Base-by-base conservation (phyloP, 1,140 invertebrate species). In the Hyles vespertilio region DNA sequence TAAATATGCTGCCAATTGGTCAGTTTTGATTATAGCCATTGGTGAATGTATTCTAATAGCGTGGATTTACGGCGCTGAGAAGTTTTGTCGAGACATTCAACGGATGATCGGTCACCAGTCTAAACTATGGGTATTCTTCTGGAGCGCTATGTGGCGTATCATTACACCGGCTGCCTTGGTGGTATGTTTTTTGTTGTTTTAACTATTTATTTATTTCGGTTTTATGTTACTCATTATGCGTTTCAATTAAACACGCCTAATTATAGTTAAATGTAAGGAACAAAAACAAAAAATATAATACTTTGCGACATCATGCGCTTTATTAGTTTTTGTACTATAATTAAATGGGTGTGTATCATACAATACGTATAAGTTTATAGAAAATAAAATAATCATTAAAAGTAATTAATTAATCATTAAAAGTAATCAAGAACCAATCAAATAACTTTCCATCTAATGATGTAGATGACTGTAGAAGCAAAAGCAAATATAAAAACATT, bases 1-100 rank as follows among this genome's bases (percentile, higher is more conserved):
- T 71, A 95, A 95, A 66, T 96, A 97, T 73, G 95, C 95, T 1
- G 95, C 95, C 11, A 96, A 95, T 74, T 96, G 94, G 93, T 95
- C 95, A 11, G 95, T 96, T 1, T 86, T 96, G 47, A 87, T 96
- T 8, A 96, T 96, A 64, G 95, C 95, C 6, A 94, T 96, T 49
- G 90, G 91, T 36, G 95, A 97, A 82, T 93, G 95, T 56, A 92
- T 96, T 49, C 90, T 95, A 0, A 93, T 97, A 36, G 93, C 93
- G 7, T 96, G 95, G 94, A 91, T 96, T 3, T 96, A 96, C 78
- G 95, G 95, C 0, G 93, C 94, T 1, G 93, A 96, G 74, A 91
- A 94, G 45, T 96, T 96, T 75, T 90, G 95, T 46, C 91, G 94
- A 40, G 94, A 96, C 65, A 94, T 96, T 8, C 92, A 95, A 71